A percentile compares a stretch with the other conserved stretches of the same genome.
These are phyloP conservation scores for Oscheius sp. DNA, from an alignment of 1,140 invertebrate species.

Conservation along the genomic window DNA sequence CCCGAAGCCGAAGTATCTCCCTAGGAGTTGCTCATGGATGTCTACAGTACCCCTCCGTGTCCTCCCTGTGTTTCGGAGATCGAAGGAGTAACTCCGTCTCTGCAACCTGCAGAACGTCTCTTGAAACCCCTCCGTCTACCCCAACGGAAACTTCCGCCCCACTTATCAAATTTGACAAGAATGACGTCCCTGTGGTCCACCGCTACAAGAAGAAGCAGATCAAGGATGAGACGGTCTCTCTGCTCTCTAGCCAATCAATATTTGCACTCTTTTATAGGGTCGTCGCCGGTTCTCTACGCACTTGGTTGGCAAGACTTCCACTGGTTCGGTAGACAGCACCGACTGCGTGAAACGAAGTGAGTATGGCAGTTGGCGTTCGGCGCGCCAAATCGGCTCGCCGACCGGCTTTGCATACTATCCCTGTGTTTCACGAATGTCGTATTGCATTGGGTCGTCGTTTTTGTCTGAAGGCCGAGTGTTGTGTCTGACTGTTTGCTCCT, in stretches of 20 bases:
- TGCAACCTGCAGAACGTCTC: not conserved
- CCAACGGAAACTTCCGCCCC: not conserved
- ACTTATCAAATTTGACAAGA: not conserved
- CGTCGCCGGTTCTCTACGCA: not conserved
- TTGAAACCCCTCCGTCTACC: not conserved
- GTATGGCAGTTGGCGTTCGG: not conserved
- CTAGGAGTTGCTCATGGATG: not conserved
- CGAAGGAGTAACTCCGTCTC: not conserved
- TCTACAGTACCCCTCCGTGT: not conserved
- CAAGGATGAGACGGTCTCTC: not conserved
- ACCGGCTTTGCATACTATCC: constrained; percentile 13
- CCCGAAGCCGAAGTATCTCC: not conserved
- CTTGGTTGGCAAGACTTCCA: not conserved
- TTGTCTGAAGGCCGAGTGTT: not conserved
- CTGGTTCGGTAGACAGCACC: not conserved
- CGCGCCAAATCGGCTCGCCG: not conserved
- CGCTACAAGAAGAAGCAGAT: constrained; percentile 2
- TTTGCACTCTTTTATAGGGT: not conserved
- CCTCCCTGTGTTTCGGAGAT: not conserved
- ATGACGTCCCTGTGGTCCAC: not conserved
- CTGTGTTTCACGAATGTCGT: not conserved
- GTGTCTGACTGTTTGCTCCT: not conserved
- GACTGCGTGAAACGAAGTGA: not conserved
- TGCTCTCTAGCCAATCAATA: not conserved
- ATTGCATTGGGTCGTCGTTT: not conserved